Conservation (phyloP, 2,797 vertebrate species). For the Bradypus variegatus region DNA sequence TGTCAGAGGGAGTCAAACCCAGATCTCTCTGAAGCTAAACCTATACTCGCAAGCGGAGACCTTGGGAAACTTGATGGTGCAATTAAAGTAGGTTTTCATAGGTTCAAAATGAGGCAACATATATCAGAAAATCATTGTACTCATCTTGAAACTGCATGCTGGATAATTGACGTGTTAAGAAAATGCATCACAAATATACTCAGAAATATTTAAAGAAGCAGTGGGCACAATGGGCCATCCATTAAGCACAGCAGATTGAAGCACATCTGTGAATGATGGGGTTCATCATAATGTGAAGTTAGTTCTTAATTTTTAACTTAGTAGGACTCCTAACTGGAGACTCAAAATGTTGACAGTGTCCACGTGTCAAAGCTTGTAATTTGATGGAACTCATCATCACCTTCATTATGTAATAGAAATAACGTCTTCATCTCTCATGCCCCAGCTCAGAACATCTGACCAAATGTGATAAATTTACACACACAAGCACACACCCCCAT, state of each 20-base stretch:
- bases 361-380: not conserved
- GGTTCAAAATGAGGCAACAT: not conserved
- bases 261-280: not conserved
- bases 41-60: not conserved
- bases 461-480: not conserved
- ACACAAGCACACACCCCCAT: not conserved
- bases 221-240: not conserved
- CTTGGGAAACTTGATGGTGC: not conserved
- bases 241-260: not conserved
- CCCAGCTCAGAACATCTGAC: not conserved
- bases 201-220: not conserved
- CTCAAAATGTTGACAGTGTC: not conserved
- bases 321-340: not conserved
- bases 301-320: conserved; percentile 17
- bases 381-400: not conserved
- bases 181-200: not conserved
- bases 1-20: not conserved
- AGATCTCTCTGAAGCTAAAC: not conserved
- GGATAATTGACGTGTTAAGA: not conserved
- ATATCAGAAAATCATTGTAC: not conserved
- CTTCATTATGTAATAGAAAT: not conserved
- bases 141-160: not conserved
- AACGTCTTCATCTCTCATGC: not conserved
- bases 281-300: conserved; percentile 18
- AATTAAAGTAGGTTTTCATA: not conserved